A percentile compares a stretch with the other conserved stretches of the same genome.
Evolutionary conservation across 2,113 vertebrate species (phyloP).

Genomic region (Poeciliopsis prolifica): DNA sequence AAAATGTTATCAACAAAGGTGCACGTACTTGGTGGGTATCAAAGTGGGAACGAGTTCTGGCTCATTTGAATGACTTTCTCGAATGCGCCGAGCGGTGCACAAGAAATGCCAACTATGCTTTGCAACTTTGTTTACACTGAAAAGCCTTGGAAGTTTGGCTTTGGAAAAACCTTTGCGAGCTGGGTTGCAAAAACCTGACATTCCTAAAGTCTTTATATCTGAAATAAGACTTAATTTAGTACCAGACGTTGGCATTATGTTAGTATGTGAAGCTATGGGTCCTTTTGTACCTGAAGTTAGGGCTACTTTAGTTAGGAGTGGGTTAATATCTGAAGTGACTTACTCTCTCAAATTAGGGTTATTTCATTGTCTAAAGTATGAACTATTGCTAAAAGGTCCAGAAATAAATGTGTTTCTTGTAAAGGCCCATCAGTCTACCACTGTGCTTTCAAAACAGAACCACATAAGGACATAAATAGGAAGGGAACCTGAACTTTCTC

Average conservation of each 20-base stretch:
- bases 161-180: not conserved
- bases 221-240: no score
- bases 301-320: no score
- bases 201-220: no score
- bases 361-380: not conserved
- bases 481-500: no score
- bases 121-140: not conserved
- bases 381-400: not conserved
- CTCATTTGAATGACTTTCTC: not conserved
- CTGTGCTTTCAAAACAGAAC: not conserved
- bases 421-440: not conserved
- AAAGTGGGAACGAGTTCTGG: not conserved
- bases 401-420: not conserved
- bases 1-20: constrained; percentile 25
- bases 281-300: no score
- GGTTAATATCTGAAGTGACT: no score
- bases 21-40: not conserved
- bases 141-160: not conserved
- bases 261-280: no score
- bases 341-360: not conserved
- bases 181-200: not conserved
- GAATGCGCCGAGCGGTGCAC: not conserved
- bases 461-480: no score
- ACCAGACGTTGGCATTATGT: no score
- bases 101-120: not conserved